phyloP scores from a whole-genome alignment of 2,888 invertebrate genomes.

The Plusia festucae region DNA sequence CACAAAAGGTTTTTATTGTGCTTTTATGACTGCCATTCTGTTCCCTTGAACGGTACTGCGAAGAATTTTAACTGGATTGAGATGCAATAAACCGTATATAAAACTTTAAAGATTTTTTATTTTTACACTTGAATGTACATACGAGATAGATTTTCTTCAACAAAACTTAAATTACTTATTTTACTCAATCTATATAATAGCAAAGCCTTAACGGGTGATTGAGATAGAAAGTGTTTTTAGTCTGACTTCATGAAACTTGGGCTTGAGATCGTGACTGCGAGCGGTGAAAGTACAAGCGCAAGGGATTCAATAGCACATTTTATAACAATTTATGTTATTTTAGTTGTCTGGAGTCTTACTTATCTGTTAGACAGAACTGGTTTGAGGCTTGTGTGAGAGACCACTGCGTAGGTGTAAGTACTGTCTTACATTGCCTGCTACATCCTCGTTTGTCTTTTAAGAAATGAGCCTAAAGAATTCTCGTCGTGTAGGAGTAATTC shows the following conservation, averaged over 20 bases:
- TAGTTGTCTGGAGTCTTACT: conserved; percentile 39
- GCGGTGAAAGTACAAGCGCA: conserved; percentile 76
- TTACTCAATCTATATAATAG: conserved; percentile 45
- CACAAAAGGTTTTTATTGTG: conserved; percentile 47
- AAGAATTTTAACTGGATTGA: conserved; percentile 40
- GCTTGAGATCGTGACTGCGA: conserved; percentile 74
- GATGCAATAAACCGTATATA: conserved; percentile 42
- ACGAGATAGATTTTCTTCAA: conserved; percentile 3
- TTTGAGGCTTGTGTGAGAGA: conserved; percentile 39
- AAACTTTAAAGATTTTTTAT: no score
- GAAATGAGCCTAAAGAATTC: conserved; percentile 72
- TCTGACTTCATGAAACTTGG: conserved; percentile 56
- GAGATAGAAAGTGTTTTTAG: conserved; percentile 76
- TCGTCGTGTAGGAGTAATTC: conserved; percentile 72
- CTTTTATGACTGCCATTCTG: conserved; percentile 38
- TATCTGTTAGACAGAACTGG: conserved; percentile 47
- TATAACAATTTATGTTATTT: conserved; percentile 42
- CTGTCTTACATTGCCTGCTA: conserved; percentile 52
- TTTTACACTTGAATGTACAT: not conserved
- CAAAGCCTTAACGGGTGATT: conserved; percentile 63
- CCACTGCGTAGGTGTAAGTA: conserved; percentile 47
- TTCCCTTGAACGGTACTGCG: conserved; percentile 26
- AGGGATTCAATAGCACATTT: conserved; percentile 63
- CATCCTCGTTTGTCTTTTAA: conserved; percentile 51
- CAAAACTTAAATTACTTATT: conserved; percentile 13